Percentiles rank a stretch among this genome's conserved stretches.
phyloP scores from a whole-genome alignment of 1,140 invertebrate genomes.

The Lasioglossum baleicum region DNA sequence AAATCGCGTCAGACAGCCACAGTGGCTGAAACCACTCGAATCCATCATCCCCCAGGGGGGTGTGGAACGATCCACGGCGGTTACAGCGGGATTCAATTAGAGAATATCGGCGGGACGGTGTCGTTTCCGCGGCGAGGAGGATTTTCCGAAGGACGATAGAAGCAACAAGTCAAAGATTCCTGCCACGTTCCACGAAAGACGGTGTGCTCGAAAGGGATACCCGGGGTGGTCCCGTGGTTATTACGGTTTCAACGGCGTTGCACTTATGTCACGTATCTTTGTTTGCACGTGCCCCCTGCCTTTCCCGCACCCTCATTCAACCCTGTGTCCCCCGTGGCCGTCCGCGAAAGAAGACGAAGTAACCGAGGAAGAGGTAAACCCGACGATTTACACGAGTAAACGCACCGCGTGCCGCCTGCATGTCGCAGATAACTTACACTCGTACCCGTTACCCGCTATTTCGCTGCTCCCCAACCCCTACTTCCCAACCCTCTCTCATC shows the following conservation, averaged over 20 bases:
- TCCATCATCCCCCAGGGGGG: not conserved
- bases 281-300: conserved; percentile 21
- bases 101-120: not conserved
- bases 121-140: not conserved
- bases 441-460: conserved; percentile 42
- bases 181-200: not conserved
- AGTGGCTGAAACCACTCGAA: not conserved
- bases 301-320: not conserved
- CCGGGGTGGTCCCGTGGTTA: not conserved
- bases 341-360: conserved; percentile 36
- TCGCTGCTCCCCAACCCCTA: not conserved
- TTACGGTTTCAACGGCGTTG: conserved; percentile 15
- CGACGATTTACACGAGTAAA: conserved; percentile 62
- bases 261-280: conserved; percentile 45
- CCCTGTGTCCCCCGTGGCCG: not conserved
- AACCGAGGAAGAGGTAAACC: conserved; percentile 51
- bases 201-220: not conserved
- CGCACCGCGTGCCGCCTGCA: conserved; percentile 52
- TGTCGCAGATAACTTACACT: conserved; percentile 60
- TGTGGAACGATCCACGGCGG: not conserved
- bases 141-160: not conserved
- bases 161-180: conserved; percentile 28
- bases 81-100: not conserved
- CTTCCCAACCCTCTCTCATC: not conserved
- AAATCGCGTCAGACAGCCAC: no score